These are phyloP conservation scores for Lampropteryx suffumata DNA, from an alignment of 2,888 invertebrate species.

Conservation along the genomic window DNA sequence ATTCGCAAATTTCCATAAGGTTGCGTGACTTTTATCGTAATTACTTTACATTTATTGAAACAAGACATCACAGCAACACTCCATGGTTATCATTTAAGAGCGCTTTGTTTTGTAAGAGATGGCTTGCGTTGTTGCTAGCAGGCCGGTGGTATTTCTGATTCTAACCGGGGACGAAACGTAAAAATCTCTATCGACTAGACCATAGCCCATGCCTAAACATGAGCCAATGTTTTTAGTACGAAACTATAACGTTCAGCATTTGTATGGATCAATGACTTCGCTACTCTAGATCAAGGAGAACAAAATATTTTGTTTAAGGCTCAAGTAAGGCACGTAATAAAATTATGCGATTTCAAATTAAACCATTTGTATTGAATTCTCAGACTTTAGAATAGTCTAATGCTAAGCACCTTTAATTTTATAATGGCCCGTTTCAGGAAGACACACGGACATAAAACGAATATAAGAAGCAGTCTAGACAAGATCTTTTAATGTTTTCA, in stretches of 20 bases:
- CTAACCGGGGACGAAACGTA: too few species aligned
- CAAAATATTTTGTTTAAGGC: neutral
- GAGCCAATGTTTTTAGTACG: too few species aligned
- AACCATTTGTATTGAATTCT: neutral
- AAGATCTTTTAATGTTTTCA: conserved; percentile 18
- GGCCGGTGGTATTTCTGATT: too few species aligned
- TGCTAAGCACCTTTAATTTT: conserved; percentile 19
- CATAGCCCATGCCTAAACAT: too few species aligned
- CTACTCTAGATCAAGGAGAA: conserved; percentile 5
- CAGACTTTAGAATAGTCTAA: conserved; percentile 16
- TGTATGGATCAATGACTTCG: neutral
- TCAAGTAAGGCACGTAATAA: neutral
- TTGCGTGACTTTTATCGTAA: conserved; percentile 34
- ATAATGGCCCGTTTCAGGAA: conserved; percentile 17
- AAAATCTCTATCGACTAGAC: too few species aligned
- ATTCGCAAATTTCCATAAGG: conserved; percentile 37
- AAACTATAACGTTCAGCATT: neutral
- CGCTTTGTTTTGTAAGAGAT: too few species aligned
- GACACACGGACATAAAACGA: conserved; percentile 10
- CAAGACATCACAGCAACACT: neutral
- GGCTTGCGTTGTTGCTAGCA: too few species aligned
- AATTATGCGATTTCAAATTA: neutral
- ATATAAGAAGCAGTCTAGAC: conserved; percentile 10
- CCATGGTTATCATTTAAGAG: too few species aligned
- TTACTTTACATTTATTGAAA: conserved; percentile 1